phyloP scores from a whole-genome alignment of 2,797 vertebrate species.

The Thunnus albacares region DNA sequence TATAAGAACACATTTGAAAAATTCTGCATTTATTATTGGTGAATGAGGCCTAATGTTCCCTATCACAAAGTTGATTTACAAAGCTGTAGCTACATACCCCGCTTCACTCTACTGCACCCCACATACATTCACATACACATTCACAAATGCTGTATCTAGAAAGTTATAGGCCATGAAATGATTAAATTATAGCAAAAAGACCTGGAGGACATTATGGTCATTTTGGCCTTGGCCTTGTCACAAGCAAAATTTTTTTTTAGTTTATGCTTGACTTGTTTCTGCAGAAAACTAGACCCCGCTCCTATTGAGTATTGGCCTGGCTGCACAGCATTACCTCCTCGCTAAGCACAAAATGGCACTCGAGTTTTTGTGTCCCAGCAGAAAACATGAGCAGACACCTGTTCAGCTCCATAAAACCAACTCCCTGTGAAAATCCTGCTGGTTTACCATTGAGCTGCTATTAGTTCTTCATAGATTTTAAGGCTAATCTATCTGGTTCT shows the following conservation, averaged over 20 bases:
- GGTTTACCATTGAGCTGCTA: conserved; percentile 31
- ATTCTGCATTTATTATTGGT: too few relatives aligned
- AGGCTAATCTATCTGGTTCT: conserved; percentile 34
- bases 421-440: conserved; percentile 40
- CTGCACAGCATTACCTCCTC: conserved; percentile 33
- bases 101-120: neutral
- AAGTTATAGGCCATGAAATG: conserved; percentile 34
- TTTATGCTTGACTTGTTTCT: conserved; percentile 16
- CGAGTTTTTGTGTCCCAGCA: conserved; percentile 41
- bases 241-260: neutral
- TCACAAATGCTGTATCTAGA: neutral
- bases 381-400: conserved; percentile 56
- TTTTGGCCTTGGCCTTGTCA: neutral
- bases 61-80: conserved; percentile 16
- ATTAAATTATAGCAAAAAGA: conserved; percentile 35
- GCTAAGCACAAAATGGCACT: conserved; percentile 44
- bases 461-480: conserved; percentile 34
- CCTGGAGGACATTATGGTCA: conserved; percentile 15
- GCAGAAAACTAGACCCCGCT: conserved; percentile 7
- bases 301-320: conserved; percentile 16
- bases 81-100: neutral
- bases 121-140: conserved; percentile 6
- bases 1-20: too few relatives aligned
- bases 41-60: neutral
- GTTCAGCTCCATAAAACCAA: conserved; percentile 53